phyloP scores from a whole-genome alignment of 2,113 vertebrate species.

The Mellivora capensis region DNA sequence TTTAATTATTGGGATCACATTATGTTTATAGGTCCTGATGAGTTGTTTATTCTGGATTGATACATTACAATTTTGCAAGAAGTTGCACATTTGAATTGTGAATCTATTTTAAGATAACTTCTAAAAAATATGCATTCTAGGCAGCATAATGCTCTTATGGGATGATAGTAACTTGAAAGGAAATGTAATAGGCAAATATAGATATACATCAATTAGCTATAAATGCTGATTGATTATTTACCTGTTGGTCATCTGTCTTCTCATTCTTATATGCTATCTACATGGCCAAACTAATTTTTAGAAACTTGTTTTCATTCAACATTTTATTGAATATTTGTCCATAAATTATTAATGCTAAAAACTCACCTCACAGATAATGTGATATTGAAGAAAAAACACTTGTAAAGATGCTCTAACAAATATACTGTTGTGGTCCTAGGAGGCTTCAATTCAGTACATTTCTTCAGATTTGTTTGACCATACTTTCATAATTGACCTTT shows the following conservation, averaged over 20 bases:
- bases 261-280: not conserved
- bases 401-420: not conserved
- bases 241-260: not conserved
- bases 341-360: not conserved
- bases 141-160: not conserved
- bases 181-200: not conserved
- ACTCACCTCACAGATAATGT: not conserved
- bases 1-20: constrained; percentile 75
- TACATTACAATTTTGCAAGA: constrained; percentile 59
- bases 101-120: constrained; percentile 33
- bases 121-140: not conserved
- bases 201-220: not conserved
- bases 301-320: not conserved
- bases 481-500: not conserved
- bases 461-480: not conserved
- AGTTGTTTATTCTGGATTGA: constrained; percentile 78
- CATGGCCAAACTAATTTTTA: not conserved
- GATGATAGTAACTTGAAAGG: constrained; percentile 29
- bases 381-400: not conserved
- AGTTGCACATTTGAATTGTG: constrained; percentile 73
- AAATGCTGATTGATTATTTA: constrained; percentile 34
- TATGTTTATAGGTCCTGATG: constrained; percentile 73
- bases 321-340: not conserved
- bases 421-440: not conserved
- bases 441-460: not conserved